Evolutionary conservation across 1,140 invertebrate species (phyloP), one percentile per base, ranked within the genome.

Genomic region (Aphelenchoides fujianensis): DNA sequence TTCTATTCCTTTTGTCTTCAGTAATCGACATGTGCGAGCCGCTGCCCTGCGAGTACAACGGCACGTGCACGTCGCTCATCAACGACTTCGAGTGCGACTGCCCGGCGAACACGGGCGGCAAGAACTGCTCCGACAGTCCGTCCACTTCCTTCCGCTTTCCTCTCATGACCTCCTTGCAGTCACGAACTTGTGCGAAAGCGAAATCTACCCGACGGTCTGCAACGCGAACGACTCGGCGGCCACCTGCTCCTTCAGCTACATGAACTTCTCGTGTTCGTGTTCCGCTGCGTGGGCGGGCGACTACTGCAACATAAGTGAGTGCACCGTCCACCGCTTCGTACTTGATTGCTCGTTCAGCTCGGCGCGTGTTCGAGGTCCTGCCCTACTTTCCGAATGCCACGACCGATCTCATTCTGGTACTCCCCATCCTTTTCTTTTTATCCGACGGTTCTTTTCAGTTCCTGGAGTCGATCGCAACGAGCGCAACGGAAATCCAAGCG

Each of bases 261-360:
- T 12, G 3, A 36, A 66, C 16, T 66, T 36, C 34, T 41, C 63
- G 1, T 66, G 63, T 30, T 19, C 32, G n/a, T 66, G 63, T 35
- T 32, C 27, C 34, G 63, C 19, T 2, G 32, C n/a, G n/a, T 66
- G 63, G 63, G 63, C 63, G 36, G 63, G 63, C 12, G 32, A 35
- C 2, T 36, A 66, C 53, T 66, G 63, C 32, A 36, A 34, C 32
- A 66, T 66, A 36, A 34, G 63, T 66, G 53, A 66, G 63, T 66
- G 1, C 55, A 59, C 5, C 7, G 55, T 59, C 55, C 55, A 59
- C 28, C 5, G n/a, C n/a, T n/a, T n/a, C n/a, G n/a, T 59, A 7
- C 12, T 59, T 23, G 19, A 59, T 7, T 59, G n/a, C n/a, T n/a
- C n/a, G n/a, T 59, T 27, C 55, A 59, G 55, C 55, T 7, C 5